Base-by-base conservation (phyloP, 2,888 invertebrate genomes). In the Ormyrus nitidulus region DNA sequence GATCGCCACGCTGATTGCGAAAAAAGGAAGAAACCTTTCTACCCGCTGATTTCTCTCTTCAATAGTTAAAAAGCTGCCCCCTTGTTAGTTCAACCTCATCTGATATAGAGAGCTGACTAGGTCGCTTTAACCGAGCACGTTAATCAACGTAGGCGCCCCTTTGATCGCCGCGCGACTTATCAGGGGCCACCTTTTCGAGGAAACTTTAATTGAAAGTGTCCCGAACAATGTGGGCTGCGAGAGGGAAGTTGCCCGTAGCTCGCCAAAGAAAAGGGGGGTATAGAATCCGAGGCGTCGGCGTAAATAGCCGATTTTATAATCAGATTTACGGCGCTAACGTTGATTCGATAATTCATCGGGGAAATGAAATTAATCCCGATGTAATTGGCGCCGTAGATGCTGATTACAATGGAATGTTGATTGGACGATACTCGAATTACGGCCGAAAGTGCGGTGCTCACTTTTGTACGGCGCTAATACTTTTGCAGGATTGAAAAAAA, bases 171-270 rank as follows among this genome's bases (percentile, higher is more conserved):
- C 48, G 58, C n/a, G 66, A 10, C 53, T 61, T 80, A 83, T 75
- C 82, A 54, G 81, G 75, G 72, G 19, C 70, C 75, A 61, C 77
- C 65, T 74, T 82, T 69, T 78, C 70, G 68, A 80, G 83, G 81
- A 85, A 85, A 84, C 83, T 87, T 86, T 86, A 86, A 88, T 87
- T 85, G 86, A 86, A 87, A 86, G 85, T 86, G 86, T 86, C 86
- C 83, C 85, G 84, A 83, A 84, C 83, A 84, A 84, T 84, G 82
- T 84, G 19, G 51, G 59, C 44, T 13, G 48, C 48, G 11, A 34
- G 34, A 34, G 8, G 8, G 19, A 83, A 82, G 66, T 58, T 74
- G 70, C 64, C 62, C 62, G 44, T 34, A 34, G 34, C 34, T 4
- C 34, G 76, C 73, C 81, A 81, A 82, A 82, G 79, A 83, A 84